Base-by-base conservation (phyloP, 2,888 invertebrate species). In the Latrodectus elegans region DNA sequence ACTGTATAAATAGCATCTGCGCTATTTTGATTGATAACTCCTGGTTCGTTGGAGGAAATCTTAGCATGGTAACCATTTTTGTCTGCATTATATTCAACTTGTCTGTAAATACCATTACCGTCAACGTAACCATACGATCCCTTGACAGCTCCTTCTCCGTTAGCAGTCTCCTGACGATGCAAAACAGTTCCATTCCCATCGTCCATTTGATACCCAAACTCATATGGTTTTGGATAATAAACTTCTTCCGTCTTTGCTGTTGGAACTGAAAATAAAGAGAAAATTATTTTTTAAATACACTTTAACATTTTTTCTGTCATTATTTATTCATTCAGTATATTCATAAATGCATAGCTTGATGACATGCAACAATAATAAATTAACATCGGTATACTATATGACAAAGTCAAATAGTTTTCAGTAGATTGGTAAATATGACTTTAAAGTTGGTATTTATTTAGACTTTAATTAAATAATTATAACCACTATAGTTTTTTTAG, bases 1-100 rank as follows among this genome's bases (percentile, higher is more conserved):
- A 60, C 60, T 15, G n/a, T 12, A 68, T 78, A 82, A 11, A 87
- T 52, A 55, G 82, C 87, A 78, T 82, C 73, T 26, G 87, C 78
- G 51, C 78, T 82, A 51, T 87, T 87, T 70, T 87, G 87, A 60
- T 82, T 72, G n/a, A 73, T 65, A 15, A 88, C 73, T 52, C 87
- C 87, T 14, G 87, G 87, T 60, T 88, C 88, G 51, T 88, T 83
- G 53, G 78, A 83, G n/a, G 70, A 68, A 11, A 88, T 79, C 73
- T 79, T 83, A 15, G 76, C 88, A 26, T 74, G 87, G 68, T 74
- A 88, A 26, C 87, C 87, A 60, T 81, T 87, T 68, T 87, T 77
- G 38, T 73, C 87, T 17, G 87, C 87, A 52, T 71, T 79, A 70
- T 88, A 88, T 10, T 82, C 79, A 1, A 88, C 87, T 53, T 77